Evolutionary conservation across 2,113 vertebrate species (phyloP).

Genomic region (Taxidea taxus): DNA sequence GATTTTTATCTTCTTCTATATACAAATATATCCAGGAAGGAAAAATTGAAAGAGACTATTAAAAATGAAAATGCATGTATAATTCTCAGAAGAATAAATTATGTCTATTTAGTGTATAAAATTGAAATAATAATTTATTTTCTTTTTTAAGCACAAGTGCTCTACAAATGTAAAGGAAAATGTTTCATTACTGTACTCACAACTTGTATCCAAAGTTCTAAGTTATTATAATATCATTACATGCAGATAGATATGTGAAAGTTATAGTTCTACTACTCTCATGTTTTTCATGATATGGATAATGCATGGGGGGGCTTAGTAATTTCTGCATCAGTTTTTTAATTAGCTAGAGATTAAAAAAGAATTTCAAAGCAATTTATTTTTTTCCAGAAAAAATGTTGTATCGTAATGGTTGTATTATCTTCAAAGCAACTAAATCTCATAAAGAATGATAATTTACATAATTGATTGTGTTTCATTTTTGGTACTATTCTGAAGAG

Average conservation of each 20-base stretch:
- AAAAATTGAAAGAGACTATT: neutral
- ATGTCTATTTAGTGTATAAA: neutral
- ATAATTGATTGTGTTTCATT: neutral
- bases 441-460: neutral
- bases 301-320: neutral
- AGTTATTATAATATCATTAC: neutral
- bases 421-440: neutral
- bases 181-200: neutral
- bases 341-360: neutral
- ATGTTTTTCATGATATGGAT: neutral
- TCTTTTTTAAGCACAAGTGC: neutral
- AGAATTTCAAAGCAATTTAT: neutral
- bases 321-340: neutral
- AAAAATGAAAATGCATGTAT: neutral
- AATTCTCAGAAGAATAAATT: neutral
- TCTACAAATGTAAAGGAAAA: neutral
- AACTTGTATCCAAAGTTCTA: neutral
- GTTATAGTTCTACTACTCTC: neutral
- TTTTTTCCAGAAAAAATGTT: neutral
- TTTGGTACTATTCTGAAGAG: neutral
- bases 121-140: neutral
- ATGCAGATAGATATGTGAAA: neutral
- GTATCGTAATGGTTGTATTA: neutral
- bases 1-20: neutral
- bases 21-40: neutral